phyloP scores from a whole-genome alignment of 1,140 invertebrate species.

The Lanistes nyassanus region DNA sequence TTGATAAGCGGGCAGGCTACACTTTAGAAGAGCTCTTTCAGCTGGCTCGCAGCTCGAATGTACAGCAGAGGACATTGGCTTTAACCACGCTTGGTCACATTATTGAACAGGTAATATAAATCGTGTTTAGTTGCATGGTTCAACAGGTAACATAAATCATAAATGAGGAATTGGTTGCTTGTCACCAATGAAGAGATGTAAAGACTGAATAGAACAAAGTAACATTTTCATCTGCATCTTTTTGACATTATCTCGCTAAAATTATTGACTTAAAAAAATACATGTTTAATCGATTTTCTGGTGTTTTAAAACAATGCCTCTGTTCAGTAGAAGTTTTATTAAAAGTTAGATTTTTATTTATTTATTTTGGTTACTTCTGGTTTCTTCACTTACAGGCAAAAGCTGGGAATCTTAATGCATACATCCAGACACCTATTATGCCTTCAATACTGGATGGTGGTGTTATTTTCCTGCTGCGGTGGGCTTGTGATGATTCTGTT shows the following conservation, averaged over 20 bases:
- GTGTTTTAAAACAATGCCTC: no score
- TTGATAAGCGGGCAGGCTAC: slow-evolving; percentile 76
- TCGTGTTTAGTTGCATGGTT: background rate
- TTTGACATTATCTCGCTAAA: no score
- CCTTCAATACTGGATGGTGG: slow-evolving; percentile 71
- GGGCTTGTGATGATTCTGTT: slow-evolving; percentile 86
- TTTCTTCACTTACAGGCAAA: slow-evolving; percentile 47
- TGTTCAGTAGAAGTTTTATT: no score
- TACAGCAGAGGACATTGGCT: slow-evolving; percentile 83
- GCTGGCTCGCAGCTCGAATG: slow-evolving; percentile 74
- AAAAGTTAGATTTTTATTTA: background rate
- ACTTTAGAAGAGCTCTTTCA: slow-evolving; percentile 86
- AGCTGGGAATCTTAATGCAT: slow-evolving; percentile 71
- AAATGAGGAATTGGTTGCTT: no score
- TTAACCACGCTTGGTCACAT: slow-evolving; percentile 83
- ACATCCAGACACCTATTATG: slow-evolving; percentile 64
- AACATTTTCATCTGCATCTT: no score
- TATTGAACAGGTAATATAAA: slow-evolving; percentile 73
- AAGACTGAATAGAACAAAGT: no score
- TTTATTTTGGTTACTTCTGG: slow-evolving; percentile 2
- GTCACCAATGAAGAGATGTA: no score
- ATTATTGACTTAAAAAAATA: no score
- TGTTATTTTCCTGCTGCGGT: slow-evolving; percentile 83
- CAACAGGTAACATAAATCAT: background rate
- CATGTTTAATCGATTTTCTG: no score